Conservation (phyloP, 2,888 invertebrate genomes). For the Euphydryas editha region DNA sequence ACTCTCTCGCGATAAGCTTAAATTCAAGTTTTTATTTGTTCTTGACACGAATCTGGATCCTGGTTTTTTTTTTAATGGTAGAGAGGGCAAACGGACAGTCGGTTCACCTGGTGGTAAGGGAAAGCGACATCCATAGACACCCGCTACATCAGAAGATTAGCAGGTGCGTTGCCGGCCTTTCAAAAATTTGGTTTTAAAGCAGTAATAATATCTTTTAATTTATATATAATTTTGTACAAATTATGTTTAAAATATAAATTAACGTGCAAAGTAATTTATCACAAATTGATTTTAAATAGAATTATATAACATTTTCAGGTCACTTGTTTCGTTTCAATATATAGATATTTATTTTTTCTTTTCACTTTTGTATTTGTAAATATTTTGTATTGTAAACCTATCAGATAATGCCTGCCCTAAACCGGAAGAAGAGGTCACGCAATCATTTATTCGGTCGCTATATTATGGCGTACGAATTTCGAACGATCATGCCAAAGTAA, state of each 20-base stretch:
- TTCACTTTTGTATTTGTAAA: neutral
- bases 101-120: too few relatives aligned
- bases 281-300: neutral
- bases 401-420: slow-evolving; percentile 35
- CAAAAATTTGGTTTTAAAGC: too few relatives aligned
- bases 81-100: too few relatives aligned
- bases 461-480: slow-evolving; percentile 19
- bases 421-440: slow-evolving; percentile 41
- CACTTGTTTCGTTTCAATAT: slow-evolving; percentile 17
- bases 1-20: slow-evolving; percentile 68
- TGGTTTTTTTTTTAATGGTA: too few relatives aligned
- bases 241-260: slow-evolving; percentile 10
- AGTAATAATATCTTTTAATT: too few relatives aligned
- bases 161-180: too few relatives aligned
- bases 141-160: too few relatives aligned
- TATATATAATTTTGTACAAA: slow-evolving; percentile 16
- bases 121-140: too few relatives aligned
- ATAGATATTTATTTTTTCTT: neutral
- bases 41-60: slow-evolving; percentile 68
- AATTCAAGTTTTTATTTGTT: slow-evolving; percentile 69
- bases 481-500: slow-evolving; percentile 11
- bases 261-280: slow-evolving; percentile 23
- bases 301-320: slow-evolving; percentile 26
- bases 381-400: slow-evolving; percentile 35
- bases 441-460: slow-evolving; percentile 27